Conservation (phyloP, 2,888 invertebrate species). For the Volucella inflata region DNA sequence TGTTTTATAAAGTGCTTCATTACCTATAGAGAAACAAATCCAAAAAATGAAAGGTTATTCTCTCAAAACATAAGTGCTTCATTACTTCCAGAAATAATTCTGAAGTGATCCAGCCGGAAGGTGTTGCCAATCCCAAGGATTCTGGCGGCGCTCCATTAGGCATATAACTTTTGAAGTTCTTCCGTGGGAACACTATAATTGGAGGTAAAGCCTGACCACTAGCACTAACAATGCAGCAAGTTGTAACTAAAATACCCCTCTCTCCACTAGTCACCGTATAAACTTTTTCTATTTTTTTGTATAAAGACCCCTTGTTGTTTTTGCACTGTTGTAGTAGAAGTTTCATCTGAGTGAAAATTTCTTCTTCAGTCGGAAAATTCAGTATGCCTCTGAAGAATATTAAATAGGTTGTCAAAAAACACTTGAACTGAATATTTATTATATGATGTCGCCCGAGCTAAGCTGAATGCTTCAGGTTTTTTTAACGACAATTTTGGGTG, state of each 20-base stretch:
- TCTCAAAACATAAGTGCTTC: slow-evolving; percentile 56
- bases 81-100: slow-evolving; percentile 80
- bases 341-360: not conserved
- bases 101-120: slow-evolving; percentile 81
- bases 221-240: slow-evolving; percentile 40
- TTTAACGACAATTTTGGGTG: slow-evolving; percentile 4
- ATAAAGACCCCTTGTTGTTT: slow-evolving; percentile 23
- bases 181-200: slow-evolving; percentile 21
- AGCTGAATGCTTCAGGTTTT: not conserved
- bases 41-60: no score
- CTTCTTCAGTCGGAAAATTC: not conserved
- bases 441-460: slow-evolving; percentile 14
- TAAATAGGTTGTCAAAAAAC: slow-evolving; percentile 22
- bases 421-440: slow-evolving; percentile 18
- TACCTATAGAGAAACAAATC: no score
- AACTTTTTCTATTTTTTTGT: slow-evolving; percentile 12
- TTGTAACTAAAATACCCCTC: slow-evolving; percentile 18
- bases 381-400: slow-evolving; percentile 10
- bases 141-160: slow-evolving; percentile 77
- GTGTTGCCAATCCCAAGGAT: slow-evolving; percentile 79
- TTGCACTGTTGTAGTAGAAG: slow-evolving; percentile 4
- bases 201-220: slow-evolving; percentile 23
- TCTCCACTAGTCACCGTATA: slow-evolving; percentile 17
- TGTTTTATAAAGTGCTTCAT: slow-evolving; percentile 81
- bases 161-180: slow-evolving; percentile 36